Evolutionary conservation across 2,888 invertebrate species (phyloP).

Genomic region (Epsilonema sp.): DNA sequence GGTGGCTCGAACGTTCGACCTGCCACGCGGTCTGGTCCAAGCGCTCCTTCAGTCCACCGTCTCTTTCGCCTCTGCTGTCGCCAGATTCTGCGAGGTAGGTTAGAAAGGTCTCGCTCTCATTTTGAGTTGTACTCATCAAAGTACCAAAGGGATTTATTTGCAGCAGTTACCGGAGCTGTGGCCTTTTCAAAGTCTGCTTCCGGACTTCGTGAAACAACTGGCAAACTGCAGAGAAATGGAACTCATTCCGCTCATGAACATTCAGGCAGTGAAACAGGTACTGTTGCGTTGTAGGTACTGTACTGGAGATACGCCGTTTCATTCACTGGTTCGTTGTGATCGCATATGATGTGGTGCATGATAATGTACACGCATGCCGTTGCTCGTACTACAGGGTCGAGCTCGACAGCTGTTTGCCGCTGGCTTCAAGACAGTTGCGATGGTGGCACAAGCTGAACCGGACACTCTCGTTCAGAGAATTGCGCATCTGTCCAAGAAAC

Average conservation of each 20-base stretch:
- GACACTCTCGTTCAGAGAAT: conserved; percentile 43
- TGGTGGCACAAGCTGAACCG: conserved; percentile 51
- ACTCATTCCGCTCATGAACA: conserved; percentile 57
- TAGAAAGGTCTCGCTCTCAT: no score
- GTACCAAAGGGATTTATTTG: no score
- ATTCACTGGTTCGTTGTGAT: no score
- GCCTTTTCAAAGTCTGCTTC: conserved; percentile 37
- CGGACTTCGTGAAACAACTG: conserved; percentile 48
- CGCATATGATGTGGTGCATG: no score
- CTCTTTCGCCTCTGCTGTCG: conserved; percentile 52
- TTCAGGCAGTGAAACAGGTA: conserved; percentile 67
- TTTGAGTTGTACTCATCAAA: no score
- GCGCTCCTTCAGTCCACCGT: conserved; percentile 49
- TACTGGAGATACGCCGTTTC: no score
- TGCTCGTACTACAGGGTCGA: conserved; percentile 43
- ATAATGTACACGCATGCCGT: no score
- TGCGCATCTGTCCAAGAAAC: conserved; percentile 48
- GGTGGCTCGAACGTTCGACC: conserved; percentile 44
- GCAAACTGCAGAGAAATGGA: conserved; percentile 61
- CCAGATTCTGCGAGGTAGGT: conserved; percentile 50
- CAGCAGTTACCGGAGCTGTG: background rate
- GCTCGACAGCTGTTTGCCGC: conserved; percentile 62
- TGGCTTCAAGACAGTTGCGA: conserved; percentile 55
- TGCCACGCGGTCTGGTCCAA: conserved; percentile 59
- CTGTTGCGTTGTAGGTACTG: no score